These are phyloP conservation scores for Digitonthophagus gazella DNA, from an alignment of 2,888 invertebrate genomes.

Conservation along the genomic window DNA sequence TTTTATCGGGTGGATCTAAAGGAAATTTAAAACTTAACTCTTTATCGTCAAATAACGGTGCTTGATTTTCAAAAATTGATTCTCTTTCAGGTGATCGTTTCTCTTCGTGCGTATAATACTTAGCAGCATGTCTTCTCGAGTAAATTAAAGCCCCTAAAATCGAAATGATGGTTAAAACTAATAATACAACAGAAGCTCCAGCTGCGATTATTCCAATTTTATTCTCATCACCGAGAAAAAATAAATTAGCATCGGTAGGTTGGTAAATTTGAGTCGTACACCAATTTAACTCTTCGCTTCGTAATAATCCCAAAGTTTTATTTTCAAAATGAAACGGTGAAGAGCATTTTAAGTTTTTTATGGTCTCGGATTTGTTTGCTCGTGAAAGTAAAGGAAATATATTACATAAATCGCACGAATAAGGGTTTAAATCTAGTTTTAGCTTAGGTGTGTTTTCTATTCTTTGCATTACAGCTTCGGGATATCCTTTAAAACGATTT, in stretches of 20 bases:
- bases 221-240: constrained; percentile 55
- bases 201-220: constrained; percentile 56
- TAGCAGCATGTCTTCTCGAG: constrained; percentile 70
- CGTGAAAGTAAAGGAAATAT: constrained; percentile 61
- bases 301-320: constrained; percentile 48
- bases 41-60: constrained; percentile 50
- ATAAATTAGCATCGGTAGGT: constrained; percentile 53
- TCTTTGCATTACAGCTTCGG: constrained; percentile 51
- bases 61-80: constrained; percentile 51
- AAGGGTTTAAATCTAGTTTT: constrained; percentile 61
- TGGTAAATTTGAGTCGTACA: constrained; percentile 57
- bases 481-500: constrained; percentile 67
- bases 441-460: constrained; percentile 40
- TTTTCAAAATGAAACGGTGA: constrained; percentile 61
- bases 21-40: constrained; percentile 62
- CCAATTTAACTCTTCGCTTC: constrained; percentile 51
- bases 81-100: constrained; percentile 53
- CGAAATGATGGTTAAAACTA: constrained; percentile 51
- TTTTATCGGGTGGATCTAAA: constrained; percentile 47
- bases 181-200: constrained; percentile 57
- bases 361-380: constrained; percentile 54
- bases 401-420: constrained; percentile 69
- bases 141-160: constrained; percentile 60
- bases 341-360: constrained; percentile 58
- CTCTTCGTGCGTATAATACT: constrained; percentile 80